Percentiles rank a stretch among this genome's conserved stretches.
phyloP scores from a whole-genome alignment of 2,113 vertebrate species.

The Callipepla californica region DNA sequence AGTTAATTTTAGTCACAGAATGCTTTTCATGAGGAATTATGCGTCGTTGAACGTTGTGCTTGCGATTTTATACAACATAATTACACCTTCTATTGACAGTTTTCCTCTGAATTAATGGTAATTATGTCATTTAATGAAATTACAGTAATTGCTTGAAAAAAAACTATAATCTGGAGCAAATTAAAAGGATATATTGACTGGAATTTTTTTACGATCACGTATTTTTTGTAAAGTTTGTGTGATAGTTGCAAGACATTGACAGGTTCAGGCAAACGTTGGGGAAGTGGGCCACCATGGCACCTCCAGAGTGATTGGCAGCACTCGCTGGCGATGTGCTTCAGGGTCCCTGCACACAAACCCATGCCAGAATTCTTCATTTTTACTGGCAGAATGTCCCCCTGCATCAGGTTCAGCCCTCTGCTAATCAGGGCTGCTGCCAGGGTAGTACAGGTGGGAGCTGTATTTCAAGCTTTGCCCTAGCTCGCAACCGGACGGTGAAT shows the following conservation, averaged over 20 bases:
- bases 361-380: neutral
- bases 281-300: neutral
- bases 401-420: neutral
- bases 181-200: constrained; percentile 69
- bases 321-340: constrained; percentile 31
- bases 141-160: constrained; percentile 82
- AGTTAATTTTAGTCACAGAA: constrained; percentile 68
- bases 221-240: neutral
- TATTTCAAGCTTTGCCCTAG: constrained; percentile 1
- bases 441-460: constrained; percentile 39
- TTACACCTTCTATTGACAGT: constrained; percentile 82
- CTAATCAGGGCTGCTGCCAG: constrained; percentile 44
- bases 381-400: neutral
- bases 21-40: constrained; percentile 75
- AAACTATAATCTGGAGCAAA: constrained; percentile 68
- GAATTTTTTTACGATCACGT: neutral
- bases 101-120: constrained; percentile 80
- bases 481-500: neutral
- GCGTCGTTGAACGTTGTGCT: constrained; percentile 74
- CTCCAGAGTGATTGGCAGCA: neutral
- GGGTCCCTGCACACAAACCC: constrained; percentile 38
- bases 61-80: constrained; percentile 79
- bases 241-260: constrained; percentile 38
- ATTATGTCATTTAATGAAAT: constrained; percentile 84
- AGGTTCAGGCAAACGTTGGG: neutral